Evolutionary conservation across 1,140 invertebrate genomes (phyloP).

Genomic region (Rhizoglyphus robini): DNA sequence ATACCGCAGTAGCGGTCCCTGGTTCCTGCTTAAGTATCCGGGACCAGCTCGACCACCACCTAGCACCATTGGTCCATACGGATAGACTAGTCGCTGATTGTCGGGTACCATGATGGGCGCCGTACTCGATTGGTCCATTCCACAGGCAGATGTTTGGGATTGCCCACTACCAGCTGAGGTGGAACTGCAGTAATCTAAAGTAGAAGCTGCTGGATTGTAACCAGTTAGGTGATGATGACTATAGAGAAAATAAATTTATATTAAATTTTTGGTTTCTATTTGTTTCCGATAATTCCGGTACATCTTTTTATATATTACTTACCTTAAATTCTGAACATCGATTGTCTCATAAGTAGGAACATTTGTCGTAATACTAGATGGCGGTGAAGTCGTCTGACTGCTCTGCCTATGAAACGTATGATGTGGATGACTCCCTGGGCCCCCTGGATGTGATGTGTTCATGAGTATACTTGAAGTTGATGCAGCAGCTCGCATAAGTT

Average conservation of each 20-base stretch:
- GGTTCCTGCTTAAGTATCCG: not conserved
- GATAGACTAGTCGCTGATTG: not conserved
- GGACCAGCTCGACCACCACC: not conserved
- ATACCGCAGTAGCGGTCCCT: conserved; percentile 3
- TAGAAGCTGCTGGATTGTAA: not conserved
- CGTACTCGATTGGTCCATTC: conserved; percentile 5
- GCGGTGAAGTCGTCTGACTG: not conserved
- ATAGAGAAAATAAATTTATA: not conserved
- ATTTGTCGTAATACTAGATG: not conserved
- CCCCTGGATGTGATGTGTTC: too few species aligned
- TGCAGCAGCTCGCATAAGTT: too few species aligned
- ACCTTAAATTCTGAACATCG: conserved; percentile 4
- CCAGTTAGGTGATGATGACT: not conserved
- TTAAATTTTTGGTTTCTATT: not conserved
- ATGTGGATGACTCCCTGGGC: too few species aligned
- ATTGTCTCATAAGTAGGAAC: conserved; percentile 12
- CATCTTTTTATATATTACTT: not conserved
- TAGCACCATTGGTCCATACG: not conserved
- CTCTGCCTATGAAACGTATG: not conserved
- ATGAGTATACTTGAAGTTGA: too few species aligned
- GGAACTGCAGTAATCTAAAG: not conserved
- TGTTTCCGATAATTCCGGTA: not conserved
- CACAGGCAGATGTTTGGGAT: not conserved
- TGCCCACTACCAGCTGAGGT: not conserved
- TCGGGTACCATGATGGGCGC: not conserved